Base-by-base conservation (phyloP, 2,113 vertebrate species). In the Heliornis fulica region DNA sequence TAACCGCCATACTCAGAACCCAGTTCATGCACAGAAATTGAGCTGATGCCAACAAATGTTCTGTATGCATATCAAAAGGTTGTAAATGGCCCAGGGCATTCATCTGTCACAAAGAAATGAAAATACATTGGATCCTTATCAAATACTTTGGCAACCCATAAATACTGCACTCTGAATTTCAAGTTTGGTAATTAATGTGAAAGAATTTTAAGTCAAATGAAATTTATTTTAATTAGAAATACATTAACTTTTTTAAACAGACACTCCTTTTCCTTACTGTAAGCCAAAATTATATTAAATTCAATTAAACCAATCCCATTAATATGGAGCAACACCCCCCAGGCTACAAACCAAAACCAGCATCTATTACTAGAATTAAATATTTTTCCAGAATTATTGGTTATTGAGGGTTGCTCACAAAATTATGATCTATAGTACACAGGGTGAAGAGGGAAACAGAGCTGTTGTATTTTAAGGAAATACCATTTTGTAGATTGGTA, bases 171-270 rank as follows among this genome's bases (percentile, higher is more conserved):
- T 91, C 38, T 83, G 74, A 94, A 95, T 94, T 92, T 38, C 68
- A 95, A 86, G 72, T 68, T 66, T 90, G 38, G 65, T 63, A 94
- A 94, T 87, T 90, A 90, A 92, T 34, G 26, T 68, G 34, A 75
- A 94, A 81, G 18, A 92, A 92, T 53, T 90, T 63, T 59, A 75
- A 76, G 29, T 92, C 48, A 93, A 80, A 92, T 82, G 6, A 90
- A 89, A 92, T 91, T 51, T 83, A 65, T 16, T 83, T 85, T 69
- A 90, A 88, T 90, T 90, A 95, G 41, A 90, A 94, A 80, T 78
- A 29, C 3, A 92, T 92, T 86, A 64, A 78, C 45, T 92, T 93
- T 92, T 93, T 87, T 69, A 89, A 89, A 63, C 40, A 68, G 34
- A 56, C 46, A 34, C 7, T 50, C 26, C 41, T 61, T 70, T 93